Conservation (phyloP, 92 coral and sea anemone genomes). For the Phymanthus crucifer region DNA sequence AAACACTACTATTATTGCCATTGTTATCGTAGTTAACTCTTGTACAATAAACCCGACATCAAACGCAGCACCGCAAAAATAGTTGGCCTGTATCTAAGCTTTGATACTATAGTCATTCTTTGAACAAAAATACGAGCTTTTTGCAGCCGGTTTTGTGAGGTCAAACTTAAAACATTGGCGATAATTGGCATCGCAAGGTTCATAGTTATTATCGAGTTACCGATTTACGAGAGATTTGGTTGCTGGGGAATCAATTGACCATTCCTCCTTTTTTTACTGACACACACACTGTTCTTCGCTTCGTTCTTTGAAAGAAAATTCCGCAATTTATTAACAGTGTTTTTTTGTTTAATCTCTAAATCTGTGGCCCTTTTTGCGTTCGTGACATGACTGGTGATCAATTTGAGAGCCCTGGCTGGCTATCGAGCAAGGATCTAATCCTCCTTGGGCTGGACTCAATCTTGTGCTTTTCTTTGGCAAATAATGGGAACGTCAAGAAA, state of each 20-base stretch:
- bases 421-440: neutral
- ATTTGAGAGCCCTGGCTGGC: neutral
- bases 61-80: neutral
- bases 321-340: neutral
- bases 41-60: neutral
- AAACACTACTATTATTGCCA: neutral
- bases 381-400: neutral
- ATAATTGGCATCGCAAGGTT: neutral
- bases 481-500: neutral
- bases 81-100: neutral
- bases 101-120: neutral
- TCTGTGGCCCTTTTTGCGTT: neutral
- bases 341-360: neutral
- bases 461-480: neutral
- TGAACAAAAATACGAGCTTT: neutral
- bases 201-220: neutral
- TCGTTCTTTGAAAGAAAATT: neutral
- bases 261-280: too few relatives aligned
- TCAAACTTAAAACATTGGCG: neutral
- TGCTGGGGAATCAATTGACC: neutral
- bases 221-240: neutral
- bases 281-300: neutral
- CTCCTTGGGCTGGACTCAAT: slow-evolving; percentile 1
- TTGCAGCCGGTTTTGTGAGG: neutral
- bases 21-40: neutral